Conservation (phyloP, 2,113 vertebrate species). For the Poicephalus meyeri region DNA sequence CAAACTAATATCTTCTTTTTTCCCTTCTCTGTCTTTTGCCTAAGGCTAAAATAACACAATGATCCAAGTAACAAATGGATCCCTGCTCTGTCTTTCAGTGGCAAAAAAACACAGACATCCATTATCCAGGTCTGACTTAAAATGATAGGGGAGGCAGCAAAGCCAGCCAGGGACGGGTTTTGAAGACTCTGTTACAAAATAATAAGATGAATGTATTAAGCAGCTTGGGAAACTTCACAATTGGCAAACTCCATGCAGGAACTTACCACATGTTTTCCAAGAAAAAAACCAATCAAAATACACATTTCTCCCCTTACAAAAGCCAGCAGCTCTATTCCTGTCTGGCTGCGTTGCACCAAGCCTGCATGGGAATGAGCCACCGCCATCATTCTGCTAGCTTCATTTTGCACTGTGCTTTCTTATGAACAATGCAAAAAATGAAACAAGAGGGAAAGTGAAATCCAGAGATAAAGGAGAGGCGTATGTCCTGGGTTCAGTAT, state of each 20-base stretch:
- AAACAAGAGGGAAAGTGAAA: neutral
- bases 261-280: neutral
- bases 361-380: neutral
- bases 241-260: neutral
- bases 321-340: neutral
- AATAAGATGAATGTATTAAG: neutral
- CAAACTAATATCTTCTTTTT: neutral
- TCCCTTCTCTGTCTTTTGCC: neutral
- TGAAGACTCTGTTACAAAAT: neutral
- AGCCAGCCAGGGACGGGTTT: neutral
- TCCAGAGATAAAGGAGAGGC: neutral
- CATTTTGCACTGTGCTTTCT: neutral
- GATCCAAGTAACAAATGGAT: neutral
- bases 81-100: neutral
- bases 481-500: too few species aligned
- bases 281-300: neutral
- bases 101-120: neutral
- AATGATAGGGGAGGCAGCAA: neutral
- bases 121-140: neutral
- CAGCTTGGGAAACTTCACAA: neutral
- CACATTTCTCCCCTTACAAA: neutral
- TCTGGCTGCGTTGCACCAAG: neutral
- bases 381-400: fast-evolving
- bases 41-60: neutral
- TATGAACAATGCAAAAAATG: neutral